Base-by-base conservation (phyloP, 1,140 invertebrate species). In the Cardiocondyla obscurior region DNA sequence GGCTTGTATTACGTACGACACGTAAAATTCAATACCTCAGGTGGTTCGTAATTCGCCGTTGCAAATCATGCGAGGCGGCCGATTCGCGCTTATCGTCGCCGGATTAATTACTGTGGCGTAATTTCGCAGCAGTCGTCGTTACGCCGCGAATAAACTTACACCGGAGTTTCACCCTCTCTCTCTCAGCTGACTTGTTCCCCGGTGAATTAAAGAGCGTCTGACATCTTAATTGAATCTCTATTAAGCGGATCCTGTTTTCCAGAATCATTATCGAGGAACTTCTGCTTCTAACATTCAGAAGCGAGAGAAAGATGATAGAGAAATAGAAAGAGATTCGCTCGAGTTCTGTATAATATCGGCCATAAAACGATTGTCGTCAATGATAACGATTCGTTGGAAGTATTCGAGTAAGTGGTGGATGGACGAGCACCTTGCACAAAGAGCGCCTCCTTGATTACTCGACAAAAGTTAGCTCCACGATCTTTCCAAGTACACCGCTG, bases 361-460 rank as follows among this genome's bases (percentile, higher is more conserved):
- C 25, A 46, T 70, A 42, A 85, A 83, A 53, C 81, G 46, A 49
- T 58, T 39, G 49, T 46, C 42, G 30, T 72, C 70, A 57, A 67
- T 69, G 70, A 22, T 65, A 53, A 51, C 69, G 44, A 73, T 36
- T 73, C 70, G 55, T 44, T 44, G 82, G 64, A 81, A 81, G 76
- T 81, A 81, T 84, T 70, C 76, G 55, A 60, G 64, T 81, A 81
- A 81, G 64, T 64, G 73, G 64, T 42, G 76, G 77, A 81, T 62
- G 64, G 82, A 81, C 74, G 76, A 84, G 64, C 82, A 64, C 82
- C 62, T 81, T 70, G 82, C 76, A 81, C 82, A 84, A 84, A 84
- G 82, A 72, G 82, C 76, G 76, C 64, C 73, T 81, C 76, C 77
- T 84, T 84, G 82, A 84, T 84, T 84, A 87, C 72, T 79, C 76